A percentile compares a stretch with the other conserved stretches of the same genome.
phyloP scores from a whole-genome alignment of 2,797 vertebrate genomes.

The Sciurus vulgaris region DNA sequence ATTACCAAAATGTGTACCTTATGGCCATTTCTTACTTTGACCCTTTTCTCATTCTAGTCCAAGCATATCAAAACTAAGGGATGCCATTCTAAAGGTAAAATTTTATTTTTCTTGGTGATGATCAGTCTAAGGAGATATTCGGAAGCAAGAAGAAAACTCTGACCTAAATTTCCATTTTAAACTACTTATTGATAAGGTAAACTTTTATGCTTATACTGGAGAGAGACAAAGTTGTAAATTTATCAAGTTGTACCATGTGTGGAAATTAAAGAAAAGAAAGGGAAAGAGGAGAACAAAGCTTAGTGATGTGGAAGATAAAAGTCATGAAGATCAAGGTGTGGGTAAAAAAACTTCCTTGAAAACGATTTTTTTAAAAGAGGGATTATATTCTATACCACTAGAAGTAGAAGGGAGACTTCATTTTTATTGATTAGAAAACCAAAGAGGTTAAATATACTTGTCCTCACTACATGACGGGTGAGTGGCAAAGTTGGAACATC shows the following conservation, averaged over 20 bases:
- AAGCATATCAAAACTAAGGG: not conserved
- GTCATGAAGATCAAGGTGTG: not conserved
- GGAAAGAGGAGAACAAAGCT: not conserved
- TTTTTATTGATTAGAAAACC: conserved; percentile 7
- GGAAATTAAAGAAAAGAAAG: conserved; percentile 23
- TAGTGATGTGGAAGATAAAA: not conserved
- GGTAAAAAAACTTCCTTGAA: not conserved
- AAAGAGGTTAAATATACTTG: not conserved
- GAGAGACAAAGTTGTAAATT: not conserved
- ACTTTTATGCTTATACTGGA: not conserved
- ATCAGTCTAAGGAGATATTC: not conserved
- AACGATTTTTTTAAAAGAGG: not conserved
- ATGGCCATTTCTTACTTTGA: conserved; percentile 14
- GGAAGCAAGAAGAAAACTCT: not conserved
- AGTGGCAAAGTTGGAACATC: not conserved
- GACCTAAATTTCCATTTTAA: not conserved
- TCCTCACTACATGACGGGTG: not conserved
- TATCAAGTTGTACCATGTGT: not conserved
- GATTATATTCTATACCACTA: not conserved
- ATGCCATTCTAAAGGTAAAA: not conserved
- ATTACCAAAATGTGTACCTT: conserved; percentile 17
- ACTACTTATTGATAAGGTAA: not conserved
- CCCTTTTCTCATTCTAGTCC: not conserved
- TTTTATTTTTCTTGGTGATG: not conserved
- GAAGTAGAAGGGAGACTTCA: not conserved